phyloP scores from a whole-genome alignment of 92 coral and sea anemone genomes.

The Epizoanthus rinbou region DNA sequence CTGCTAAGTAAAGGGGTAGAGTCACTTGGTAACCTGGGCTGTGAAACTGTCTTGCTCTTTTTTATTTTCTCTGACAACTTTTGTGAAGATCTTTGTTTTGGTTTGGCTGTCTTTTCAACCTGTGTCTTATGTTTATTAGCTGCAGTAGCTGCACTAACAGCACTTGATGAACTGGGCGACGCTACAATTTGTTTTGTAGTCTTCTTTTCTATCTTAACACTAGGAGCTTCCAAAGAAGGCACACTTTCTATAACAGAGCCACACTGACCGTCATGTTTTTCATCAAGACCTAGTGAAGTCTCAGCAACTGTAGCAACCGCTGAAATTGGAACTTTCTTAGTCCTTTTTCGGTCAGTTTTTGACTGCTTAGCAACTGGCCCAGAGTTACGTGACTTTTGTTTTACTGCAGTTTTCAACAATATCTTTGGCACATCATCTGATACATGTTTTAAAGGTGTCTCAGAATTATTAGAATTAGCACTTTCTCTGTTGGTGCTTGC shows the following conservation, averaged over 20 bases:
- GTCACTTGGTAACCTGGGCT: neutral
- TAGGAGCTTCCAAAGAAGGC: slow-evolving; percentile 5
- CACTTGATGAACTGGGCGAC: neutral
- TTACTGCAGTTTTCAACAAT: neutral
- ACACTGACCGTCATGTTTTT: no score
- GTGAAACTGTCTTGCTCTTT: neutral
- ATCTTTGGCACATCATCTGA: neutral
- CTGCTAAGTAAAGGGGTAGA: neutral
- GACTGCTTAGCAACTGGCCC: neutral
- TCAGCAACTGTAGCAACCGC: neutral
- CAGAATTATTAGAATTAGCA: slow-evolving; percentile 6
- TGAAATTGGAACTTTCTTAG: neutral
- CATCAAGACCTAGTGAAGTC: neutral
- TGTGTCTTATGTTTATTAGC: neutral
- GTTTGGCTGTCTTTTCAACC: neutral
- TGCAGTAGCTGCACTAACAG: neutral
- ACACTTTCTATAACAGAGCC: neutral
- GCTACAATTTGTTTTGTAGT: neutral
- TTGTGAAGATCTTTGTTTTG: slow-evolving; percentile 10
- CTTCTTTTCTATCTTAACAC: neutral
- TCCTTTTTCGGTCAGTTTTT: neutral
- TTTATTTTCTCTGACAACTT: slow-evolving; percentile 8
- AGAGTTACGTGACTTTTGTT: neutral
- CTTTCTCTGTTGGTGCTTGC: neutral
- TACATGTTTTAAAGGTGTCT: neutral